Base-by-base conservation (phyloP, 2,797 vertebrate genomes). In the Falco columbarius region DNA sequence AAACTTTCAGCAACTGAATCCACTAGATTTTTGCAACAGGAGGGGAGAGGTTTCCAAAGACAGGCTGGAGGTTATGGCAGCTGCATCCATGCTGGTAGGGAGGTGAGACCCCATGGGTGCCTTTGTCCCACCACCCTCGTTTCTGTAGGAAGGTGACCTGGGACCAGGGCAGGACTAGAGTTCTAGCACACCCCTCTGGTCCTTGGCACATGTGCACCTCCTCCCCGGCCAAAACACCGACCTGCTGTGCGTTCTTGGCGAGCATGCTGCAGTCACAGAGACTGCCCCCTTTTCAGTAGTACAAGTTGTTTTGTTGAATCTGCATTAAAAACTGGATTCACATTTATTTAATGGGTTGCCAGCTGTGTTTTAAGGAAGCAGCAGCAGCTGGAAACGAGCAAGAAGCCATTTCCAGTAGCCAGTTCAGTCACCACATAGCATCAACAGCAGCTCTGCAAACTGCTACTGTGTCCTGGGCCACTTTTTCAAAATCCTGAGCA, bases 111-210 rank as follows among this genome's bases (percentile, higher is more conserved):
- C 8, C 26, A 8, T 3, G 49, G 23, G 6, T 68, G 23, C 36
- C 21, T 44, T 63, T 11, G 3, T 75, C 30, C 63, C 44, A 27
- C 6, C 21, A 14, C 19, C 34, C 27, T 34, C 47, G 9, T 20
- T 71, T 24, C 56, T 29, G 12, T 11, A 34, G 47, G 42, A 86
- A 47, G n/a, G 27, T 13, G 20, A 30, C 9, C 24, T 24, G 49
- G 24, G 10, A 26, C 11, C 3, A 2, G 56, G 72, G 18, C 20
- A 42, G 42, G 3, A 4, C 2, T 0, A 32, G n/a, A 79, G 22
- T 49, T 81, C 51, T 52, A 23, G 10, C 40, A 23, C 30, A 26
- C 4, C 14, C 20, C 19, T 5, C 36, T 52, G 20, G 51, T 77
- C 51, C 27, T 47, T 26, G 27, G 44, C 66, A 24, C 14, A 4